Percentiles rank a stretch among this genome's conserved stretches.
Evolutionary conservation across 2,888 invertebrate species (phyloP).

Genomic region (Aphidius colemani): DNA sequence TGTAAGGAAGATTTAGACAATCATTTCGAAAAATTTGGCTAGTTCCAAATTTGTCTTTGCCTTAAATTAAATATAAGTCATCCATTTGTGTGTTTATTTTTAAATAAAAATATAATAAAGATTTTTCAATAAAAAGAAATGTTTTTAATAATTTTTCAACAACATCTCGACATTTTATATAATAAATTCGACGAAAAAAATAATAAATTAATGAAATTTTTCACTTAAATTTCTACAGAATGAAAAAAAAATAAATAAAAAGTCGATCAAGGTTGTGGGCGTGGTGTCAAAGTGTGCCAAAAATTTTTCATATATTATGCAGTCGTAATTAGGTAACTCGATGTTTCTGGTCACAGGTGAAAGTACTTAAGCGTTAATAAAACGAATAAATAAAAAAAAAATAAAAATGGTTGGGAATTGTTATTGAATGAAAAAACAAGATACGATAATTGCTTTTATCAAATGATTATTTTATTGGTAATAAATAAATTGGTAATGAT

Average conservation of each 20-base stretch:
- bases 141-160: no score
- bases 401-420: not conserved
- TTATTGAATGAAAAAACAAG: no score
- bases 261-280: constrained; percentile 28
- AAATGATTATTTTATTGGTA: not conserved
- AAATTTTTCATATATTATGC: constrained; percentile 10
- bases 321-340: constrained; percentile 28
- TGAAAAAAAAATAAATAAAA: constrained; percentile 23
- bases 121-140: no score
- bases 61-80: no score
- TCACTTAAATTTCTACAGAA: not conserved
- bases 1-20: no score
- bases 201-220: not conserved
- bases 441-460: not conserved
- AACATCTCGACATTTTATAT: no score
- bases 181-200: no score
- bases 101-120: no score
- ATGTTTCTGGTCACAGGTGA: constrained; percentile 18
- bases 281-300: constrained; percentile 16
- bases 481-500: constrained; percentile 24
- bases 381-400: constrained; percentile 19
- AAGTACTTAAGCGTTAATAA: constrained; percentile 18
- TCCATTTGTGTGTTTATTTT: no score
- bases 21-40: no score
- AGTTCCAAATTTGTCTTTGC: no score